These are phyloP conservation scores for Pseudanteris insignis DNA, from an alignment of 2,888 invertebrate species.

Conservation along the genomic window DNA sequence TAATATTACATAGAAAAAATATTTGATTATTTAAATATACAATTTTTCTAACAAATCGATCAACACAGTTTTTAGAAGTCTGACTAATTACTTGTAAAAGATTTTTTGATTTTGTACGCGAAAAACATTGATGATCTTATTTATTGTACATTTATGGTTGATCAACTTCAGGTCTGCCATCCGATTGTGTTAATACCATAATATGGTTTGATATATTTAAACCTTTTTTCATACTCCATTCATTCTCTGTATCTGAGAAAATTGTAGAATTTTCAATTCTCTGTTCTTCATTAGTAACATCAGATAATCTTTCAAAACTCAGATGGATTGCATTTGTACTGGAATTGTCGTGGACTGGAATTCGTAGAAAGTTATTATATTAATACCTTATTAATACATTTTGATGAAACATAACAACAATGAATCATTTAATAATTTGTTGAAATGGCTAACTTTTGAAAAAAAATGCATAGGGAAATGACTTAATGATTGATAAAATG, in stretches of 20 bases:
- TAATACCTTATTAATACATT: too few species aligned
- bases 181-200: slow-evolving; percentile 55
- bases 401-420: too few species aligned
- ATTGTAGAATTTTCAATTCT: slow-evolving; percentile 69
- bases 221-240: slow-evolving; percentile 69
- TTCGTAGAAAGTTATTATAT: too few species aligned
- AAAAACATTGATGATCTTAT: slow-evolving; percentile 3
- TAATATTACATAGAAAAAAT: slow-evolving; percentile 2
- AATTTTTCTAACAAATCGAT: slow-evolving; percentile 11
- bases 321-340: slow-evolving; percentile 51
- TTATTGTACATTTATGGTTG: slow-evolving; percentile 57
- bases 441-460: too few species aligned
- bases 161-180: slow-evolving; percentile 71
- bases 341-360: slow-evolving; percentile 29
- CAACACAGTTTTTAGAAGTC: slow-evolving; percentile 29
- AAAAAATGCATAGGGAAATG: too few species aligned
- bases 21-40: slow-evolving; percentile 1
- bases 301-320: slow-evolving; percentile 66
- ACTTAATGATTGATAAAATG: too few species aligned
- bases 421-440: too few species aligned
- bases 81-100: background rate
- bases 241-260: slow-evolving; percentile 79
- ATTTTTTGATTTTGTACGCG: too few species aligned
- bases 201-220: slow-evolving; percentile 46
- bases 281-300: slow-evolving; percentile 69